phyloP scores from a whole-genome alignment of 2,113 vertebrate species.

The Tachysurus fulvidraco region DNA sequence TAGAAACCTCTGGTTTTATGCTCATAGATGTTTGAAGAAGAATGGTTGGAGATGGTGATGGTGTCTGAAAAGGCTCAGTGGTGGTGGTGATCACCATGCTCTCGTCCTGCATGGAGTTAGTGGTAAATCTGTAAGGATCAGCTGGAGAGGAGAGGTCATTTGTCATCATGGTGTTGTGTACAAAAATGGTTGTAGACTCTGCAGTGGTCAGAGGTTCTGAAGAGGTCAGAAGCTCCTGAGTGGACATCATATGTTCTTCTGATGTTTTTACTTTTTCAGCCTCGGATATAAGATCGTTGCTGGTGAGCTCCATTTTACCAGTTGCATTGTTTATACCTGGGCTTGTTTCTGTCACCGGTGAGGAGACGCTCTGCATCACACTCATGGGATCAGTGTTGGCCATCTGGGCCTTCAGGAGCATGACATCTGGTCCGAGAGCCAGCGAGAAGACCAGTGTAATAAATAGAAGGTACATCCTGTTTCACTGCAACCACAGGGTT shows the following conservation, averaged over 20 bases:
- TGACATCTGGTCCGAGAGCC: constrained; percentile 17
- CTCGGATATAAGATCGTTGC: background rate
- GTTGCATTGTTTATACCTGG: too few relatives aligned
- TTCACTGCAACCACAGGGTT: background rate
- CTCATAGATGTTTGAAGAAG: background rate
- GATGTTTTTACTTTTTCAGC: background rate
- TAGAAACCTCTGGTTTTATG: background rate
- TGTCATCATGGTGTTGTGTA: background rate
- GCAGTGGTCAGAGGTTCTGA: background rate
- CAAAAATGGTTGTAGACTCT: background rate
- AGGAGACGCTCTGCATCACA: too few relatives aligned
- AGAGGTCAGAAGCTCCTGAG: background rate
- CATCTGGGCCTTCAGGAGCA: background rate
- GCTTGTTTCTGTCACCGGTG: background rate
- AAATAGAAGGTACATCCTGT: background rate
- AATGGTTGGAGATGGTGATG: background rate
- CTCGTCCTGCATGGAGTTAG: background rate
- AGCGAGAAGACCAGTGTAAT: constrained; percentile 35
- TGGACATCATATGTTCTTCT: background rate
- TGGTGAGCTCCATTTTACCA: background rate
- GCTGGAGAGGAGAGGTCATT: background rate
- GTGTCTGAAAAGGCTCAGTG: background rate
- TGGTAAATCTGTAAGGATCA: background rate
- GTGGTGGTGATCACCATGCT: background rate
- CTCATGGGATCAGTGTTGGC: background rate